Evolutionary conservation across 2,113 vertebrate genomes (phyloP).

Genomic region (human): DNA sequence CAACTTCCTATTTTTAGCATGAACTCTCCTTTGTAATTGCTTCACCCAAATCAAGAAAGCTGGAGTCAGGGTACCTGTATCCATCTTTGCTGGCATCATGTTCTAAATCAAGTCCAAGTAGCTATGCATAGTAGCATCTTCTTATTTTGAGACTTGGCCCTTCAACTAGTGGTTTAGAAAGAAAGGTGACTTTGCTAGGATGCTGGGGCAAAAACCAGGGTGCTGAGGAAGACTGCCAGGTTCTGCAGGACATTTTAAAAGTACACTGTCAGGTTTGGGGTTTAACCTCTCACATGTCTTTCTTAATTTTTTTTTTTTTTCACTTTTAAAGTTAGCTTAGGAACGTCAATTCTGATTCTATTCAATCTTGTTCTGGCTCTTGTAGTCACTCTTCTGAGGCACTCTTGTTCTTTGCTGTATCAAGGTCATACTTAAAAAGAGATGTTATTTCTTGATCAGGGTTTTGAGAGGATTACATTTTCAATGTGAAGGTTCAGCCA

Average conservation of each 20-base stretch:
- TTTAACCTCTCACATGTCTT: not conserved
- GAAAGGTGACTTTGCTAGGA: not conserved
- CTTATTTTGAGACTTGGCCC: not conserved
- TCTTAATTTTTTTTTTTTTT: not conserved
- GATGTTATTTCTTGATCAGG: not conserved
- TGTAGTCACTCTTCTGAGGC: not conserved
- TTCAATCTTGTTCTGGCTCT: slow-evolving; percentile 22
- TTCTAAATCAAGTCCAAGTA: not conserved
- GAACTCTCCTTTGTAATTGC: not conserved
- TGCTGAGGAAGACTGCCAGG: not conserved
- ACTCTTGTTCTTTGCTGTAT: not conserved
- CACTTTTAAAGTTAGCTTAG: not conserved
- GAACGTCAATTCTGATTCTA: not conserved
- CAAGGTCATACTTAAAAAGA: slow-evolving; percentile 39
- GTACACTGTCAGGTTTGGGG: not conserved
- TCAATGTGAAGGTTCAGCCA: not conserved
- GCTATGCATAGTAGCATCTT: not conserved
- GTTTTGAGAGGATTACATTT: not conserved
- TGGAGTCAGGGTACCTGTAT: not conserved
- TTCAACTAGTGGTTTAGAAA: not conserved
- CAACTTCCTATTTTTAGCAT: not conserved
- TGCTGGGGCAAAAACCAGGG: not conserved
- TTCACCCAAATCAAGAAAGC: not conserved
- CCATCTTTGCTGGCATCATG: not conserved
- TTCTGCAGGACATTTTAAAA: not conserved